phyloP scores from a whole-genome alignment of 1,140 invertebrate genomes.

The Lordiphosa mommai region DNA sequence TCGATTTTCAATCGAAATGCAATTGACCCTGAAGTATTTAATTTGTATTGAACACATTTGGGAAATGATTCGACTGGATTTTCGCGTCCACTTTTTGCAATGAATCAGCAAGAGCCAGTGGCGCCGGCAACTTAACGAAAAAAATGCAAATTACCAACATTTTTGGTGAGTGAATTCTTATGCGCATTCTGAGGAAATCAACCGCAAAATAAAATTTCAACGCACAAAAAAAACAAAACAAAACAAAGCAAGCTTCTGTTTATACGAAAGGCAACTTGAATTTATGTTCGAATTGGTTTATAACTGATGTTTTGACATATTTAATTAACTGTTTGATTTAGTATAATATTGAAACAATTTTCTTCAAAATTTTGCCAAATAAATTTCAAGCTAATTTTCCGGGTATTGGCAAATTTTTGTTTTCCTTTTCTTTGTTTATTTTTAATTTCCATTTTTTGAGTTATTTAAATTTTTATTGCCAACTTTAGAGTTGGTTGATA shows the following conservation, averaged over 20 bases:
- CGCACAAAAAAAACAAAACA: conserved; percentile 28
- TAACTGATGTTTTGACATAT: too few species aligned
- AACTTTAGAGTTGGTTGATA: conserved; percentile 16
- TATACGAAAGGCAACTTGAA: background rate
- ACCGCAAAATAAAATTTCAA: conserved; percentile 36
- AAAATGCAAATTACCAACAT: conserved; percentile 21
- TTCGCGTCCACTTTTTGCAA: background rate
- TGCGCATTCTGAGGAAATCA: conserved; percentile 65
- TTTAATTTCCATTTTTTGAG: conserved; percentile 29
- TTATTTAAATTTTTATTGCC: conserved; percentile 41
- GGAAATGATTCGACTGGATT: background rate
- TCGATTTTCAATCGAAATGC: background rate
- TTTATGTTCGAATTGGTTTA: too few species aligned
- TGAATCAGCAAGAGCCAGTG: conserved; percentile 7
- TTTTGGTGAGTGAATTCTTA: conserved; percentile 48
- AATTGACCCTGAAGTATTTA: background rate
- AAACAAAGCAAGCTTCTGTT: conserved; percentile 30
- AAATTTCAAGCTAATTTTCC: background rate
- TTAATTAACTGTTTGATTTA: background rate
- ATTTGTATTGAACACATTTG: conserved; percentile 1
- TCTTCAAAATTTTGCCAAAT: too few species aligned
- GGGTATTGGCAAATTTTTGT: background rate
- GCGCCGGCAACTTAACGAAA: conserved; percentile 20
- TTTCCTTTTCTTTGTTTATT: conserved; percentile 15
- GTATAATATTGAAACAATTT: too few species aligned